These are phyloP conservation scores for Dolomedes plantarius DNA, from an alignment of 2,888 invertebrate species.

Conservation along the genomic window DNA sequence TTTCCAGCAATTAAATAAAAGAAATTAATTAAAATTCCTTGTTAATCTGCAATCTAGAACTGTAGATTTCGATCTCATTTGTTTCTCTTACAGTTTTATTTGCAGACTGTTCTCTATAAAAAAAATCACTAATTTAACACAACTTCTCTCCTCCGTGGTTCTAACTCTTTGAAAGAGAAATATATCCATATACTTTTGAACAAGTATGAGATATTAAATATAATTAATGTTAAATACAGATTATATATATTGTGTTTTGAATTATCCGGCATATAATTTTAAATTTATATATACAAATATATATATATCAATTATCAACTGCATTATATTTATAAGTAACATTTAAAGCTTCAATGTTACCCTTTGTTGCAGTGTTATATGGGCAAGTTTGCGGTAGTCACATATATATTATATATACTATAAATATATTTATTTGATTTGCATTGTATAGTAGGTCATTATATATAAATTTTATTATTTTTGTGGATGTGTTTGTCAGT, in stretches of 20 bases:
- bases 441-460: slow-evolving; percentile 71
- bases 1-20: too few relatives aligned
- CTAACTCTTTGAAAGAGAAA: not conserved
- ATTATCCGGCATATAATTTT: not conserved
- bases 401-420: slow-evolving; percentile 49
- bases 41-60: not conserved
- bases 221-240: slow-evolving; percentile 12
- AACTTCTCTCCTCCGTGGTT: not conserved
- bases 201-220: not conserved
- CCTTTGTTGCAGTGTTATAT: slow-evolving; percentile 43
- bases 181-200: not conserved
- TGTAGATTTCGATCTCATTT: not conserved
- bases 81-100: not conserved
- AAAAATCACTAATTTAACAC: not conserved
- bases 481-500: slow-evolving; percentile 41
- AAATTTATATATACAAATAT: not conserved
- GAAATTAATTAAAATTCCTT: too few relatives aligned
- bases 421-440: slow-evolving; percentile 69
- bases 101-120: not conserved
- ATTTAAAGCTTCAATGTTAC: slow-evolving; percentile 46
- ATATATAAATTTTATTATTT: slow-evolving; percentile 61
- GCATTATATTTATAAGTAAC: slow-evolving; percentile 21
- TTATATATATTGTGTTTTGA: slow-evolving; percentile 10
- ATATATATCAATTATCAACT: slow-evolving; percentile 4
- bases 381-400: slow-evolving; percentile 63